Percentiles rank a stretch among this genome's conserved stretches.
These are phyloP conservation scores for Microtus pennsylvanicus DNA, from an alignment of 2,113 vertebrate genomes.

Conservation along the genomic window DNA sequence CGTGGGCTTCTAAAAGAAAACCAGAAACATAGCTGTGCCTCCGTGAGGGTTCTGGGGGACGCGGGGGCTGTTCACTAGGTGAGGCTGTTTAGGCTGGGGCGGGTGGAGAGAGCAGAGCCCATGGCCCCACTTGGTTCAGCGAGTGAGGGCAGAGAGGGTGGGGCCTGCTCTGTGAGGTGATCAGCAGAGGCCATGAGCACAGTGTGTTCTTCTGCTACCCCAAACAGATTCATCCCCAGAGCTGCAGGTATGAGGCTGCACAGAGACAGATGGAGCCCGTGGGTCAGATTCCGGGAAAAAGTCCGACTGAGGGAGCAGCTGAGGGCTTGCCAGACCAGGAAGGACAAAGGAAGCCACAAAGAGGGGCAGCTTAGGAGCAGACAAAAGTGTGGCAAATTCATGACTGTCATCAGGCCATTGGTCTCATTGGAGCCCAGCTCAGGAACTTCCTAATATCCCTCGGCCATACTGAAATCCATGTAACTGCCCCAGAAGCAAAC, in stretches of 20 bases:
- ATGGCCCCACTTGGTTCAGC: too few relatives aligned
- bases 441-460: accelerated
- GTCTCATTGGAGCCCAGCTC: accelerated
- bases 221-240: background rate
- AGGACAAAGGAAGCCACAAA: background rate
- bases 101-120: background rate
- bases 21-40: background rate
- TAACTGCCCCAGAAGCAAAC: accelerated
- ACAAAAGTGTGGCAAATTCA: background rate
- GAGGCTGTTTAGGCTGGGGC: background rate
- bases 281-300: background rate
- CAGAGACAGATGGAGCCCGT: background rate
- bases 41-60: accelerated
- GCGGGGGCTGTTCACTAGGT: background rate
- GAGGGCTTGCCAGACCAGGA: background rate
- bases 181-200: background rate
- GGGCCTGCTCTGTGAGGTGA: background rate
- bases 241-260: background rate
- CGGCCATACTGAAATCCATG: accelerated
- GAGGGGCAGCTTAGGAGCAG: background rate
- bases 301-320: background rate
- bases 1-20: background rate
- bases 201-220: background rate
- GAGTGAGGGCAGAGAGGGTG: background rate
- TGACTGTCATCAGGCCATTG: accelerated